These are phyloP conservation scores for Remorina albescens DNA, from an alignment of 2,797 vertebrate genomes.

Conservation along the genomic window DNA sequence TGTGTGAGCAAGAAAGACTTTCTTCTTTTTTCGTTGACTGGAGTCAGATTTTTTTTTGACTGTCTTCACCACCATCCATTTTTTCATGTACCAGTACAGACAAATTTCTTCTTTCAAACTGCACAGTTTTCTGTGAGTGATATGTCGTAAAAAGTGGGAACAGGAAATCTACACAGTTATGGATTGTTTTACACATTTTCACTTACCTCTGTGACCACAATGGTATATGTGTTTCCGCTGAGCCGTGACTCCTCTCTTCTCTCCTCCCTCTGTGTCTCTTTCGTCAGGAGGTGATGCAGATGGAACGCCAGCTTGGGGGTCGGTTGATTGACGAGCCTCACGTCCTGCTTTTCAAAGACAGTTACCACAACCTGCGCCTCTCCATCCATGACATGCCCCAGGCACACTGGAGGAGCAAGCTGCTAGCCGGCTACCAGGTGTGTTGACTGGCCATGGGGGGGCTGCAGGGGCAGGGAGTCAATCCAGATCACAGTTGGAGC, in stretches of 20 bases:
- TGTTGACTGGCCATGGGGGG: slow-evolving; percentile 39
- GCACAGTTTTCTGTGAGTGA: slow-evolving; percentile 25
- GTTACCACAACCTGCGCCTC: slow-evolving; percentile 98
- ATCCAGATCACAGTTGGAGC: slow-evolving; percentile 51
- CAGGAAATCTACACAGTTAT: slow-evolving; percentile 39
- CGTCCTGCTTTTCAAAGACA: slow-evolving; percentile 98
- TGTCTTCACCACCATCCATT: neutral
- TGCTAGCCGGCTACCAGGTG: slow-evolving; percentile 98
- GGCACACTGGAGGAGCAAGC: slow-evolving; percentile 98
- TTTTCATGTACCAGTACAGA: slow-evolving; percentile 1
- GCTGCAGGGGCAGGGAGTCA: slow-evolving; percentile 44
- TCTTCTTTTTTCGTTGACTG: neutral
- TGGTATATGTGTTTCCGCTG: slow-evolving; percentile 40
- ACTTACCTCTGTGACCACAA: slow-evolving; percentile 39
- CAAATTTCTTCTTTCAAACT: slow-evolving; percentile 16
- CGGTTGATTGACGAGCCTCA: slow-evolving; percentile 97
- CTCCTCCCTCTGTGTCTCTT: slow-evolving; percentile 25
- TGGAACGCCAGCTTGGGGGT: slow-evolving; percentile 98
- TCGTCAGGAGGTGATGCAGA: slow-evolving; percentile 95
- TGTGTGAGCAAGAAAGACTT: neutral
- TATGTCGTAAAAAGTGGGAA: slow-evolving; percentile 33
- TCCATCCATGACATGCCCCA: slow-evolving; percentile 98
- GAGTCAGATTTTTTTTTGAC: slow-evolving; percentile 9
- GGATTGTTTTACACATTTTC: slow-evolving; percentile 51
- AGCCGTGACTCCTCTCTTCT: slow-evolving; percentile 34